Evolutionary conservation across 2,113 vertebrate genomes (phyloP), one percentile per base, ranked within the genome.

Genomic region (Tiliqua scincoides): DNA sequence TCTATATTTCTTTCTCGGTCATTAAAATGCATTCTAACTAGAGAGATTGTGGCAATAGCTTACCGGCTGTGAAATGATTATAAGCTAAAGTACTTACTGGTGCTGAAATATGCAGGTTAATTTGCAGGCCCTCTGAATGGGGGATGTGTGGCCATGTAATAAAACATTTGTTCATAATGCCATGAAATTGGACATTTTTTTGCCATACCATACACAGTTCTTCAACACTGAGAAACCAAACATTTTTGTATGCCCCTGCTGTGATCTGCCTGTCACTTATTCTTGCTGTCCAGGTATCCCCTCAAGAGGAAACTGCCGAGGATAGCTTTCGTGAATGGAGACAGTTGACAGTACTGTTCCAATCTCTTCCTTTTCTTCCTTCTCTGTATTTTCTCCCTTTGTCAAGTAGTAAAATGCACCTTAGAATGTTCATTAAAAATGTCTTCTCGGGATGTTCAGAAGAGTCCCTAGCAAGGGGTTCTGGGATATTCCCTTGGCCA

Each of bases 81-180:
- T 65, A 43, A 80, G 32, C 40, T 73, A 80, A 73, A 80, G 23
- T 37, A 48, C 5, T 62, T 54, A 72, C 20, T 80, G 61, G 20
- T 70, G 65, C 65, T 85, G 54, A 79, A 85, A 85, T 85, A 79
- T 71, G 52, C 81, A 72, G 68, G 68, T 83, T 83, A 83, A 83
- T 85, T 71, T 71, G 84, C 43, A 76, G 68, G 77, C 80, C 43
- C 77, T 1, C 7, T 52, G n/a, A 73, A 80, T 40, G 35, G 17
- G 73, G 68, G 59, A 73, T 80, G 40, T 86, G 72, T 86, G 70
- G 68, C 57, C 77, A 73, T 80, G 67, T 73, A 86, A 80, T 80
- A 86, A 86, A 80, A 30, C 85, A 86, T 80, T 86, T 86, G 85
- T 32, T 86, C 85, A 86, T 52, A 80, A 86, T 52, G 68, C 85